A percentile compares a stretch with the other conserved stretches of the same genome.
Conservation (phyloP, 2,888 invertebrate species). For the Agriopis aurantiaria region DNA sequence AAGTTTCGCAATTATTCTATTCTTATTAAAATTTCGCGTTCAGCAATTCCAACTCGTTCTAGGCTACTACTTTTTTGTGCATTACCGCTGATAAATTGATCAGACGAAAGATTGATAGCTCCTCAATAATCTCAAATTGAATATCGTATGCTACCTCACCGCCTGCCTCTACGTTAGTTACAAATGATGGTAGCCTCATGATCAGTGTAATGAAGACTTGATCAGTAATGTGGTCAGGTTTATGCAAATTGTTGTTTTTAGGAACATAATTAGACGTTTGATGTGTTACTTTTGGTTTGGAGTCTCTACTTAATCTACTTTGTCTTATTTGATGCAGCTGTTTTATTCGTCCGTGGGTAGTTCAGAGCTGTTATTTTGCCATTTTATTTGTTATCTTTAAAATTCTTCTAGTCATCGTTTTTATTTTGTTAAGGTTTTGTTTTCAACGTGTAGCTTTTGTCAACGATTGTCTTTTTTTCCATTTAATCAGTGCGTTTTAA, state of each 20-base stretch:
- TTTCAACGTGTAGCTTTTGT: too few relatives aligned
- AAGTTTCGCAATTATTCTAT: neutral
- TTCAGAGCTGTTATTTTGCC: neutral
- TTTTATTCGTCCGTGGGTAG: neutral
- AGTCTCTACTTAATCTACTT: too few relatives aligned
- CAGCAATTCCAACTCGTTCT: neutral
- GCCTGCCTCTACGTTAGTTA: conserved; percentile 55
- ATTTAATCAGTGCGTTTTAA: too few relatives aligned
- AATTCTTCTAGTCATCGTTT: too few relatives aligned
- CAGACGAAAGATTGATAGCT: conserved; percentile 47
- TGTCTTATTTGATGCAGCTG: neutral
- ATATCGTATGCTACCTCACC: conserved; percentile 50
- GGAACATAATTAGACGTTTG: conserved; percentile 22
- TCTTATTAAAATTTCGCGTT: conserved; percentile 9
- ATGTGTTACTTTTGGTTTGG: conserved; percentile 12
- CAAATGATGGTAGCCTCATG: conserved; percentile 56
- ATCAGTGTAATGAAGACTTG: conserved; percentile 43
- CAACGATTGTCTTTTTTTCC: too few relatives aligned
- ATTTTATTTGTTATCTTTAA: too few relatives aligned
- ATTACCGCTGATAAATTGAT: conserved; percentile 42
- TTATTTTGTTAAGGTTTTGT: too few relatives aligned
- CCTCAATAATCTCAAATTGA: conserved; percentile 58
- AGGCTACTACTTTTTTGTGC: conserved; percentile 18
- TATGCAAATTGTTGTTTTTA: conserved; percentile 48
- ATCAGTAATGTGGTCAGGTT: conserved; percentile 37